Conservation (phyloP, 2,113 vertebrate species). For the Pedetes capensis region DNA sequence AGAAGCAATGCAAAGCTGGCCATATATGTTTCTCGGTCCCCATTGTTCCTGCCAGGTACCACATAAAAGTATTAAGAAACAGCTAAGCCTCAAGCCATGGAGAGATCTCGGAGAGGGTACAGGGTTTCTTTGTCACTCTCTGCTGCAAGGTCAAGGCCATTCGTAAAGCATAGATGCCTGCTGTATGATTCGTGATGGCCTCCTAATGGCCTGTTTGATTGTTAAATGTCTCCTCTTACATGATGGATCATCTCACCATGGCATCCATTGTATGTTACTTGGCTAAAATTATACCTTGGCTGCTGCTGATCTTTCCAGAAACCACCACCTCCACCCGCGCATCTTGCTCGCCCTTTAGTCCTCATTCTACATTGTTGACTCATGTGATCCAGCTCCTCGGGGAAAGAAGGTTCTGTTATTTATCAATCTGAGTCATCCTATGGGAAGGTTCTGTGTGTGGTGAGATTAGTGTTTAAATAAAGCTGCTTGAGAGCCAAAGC, state of each 20-base stretch:
- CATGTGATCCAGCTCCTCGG: neutral
- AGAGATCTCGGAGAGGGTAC: constrained; percentile 35
- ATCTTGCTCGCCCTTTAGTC: neutral
- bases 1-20: neutral
- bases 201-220: constrained; percentile 60
- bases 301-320: constrained; percentile 19
- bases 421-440: neutral
- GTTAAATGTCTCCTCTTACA: constrained; percentile 74
- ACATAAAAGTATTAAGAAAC: constrained; percentile 54
- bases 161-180: constrained; percentile 70
- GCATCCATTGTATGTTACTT: constrained; percentile 60
- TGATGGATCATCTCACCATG: constrained; percentile 23
- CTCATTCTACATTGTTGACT: neutral
- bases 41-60: constrained; percentile 19
- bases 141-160: constrained; percentile 65
- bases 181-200: constrained; percentile 35
- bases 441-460: neutral
- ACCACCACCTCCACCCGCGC: neutral
- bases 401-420: neutral
- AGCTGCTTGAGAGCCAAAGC: neutral
- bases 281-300: constrained; percentile 35
- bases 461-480: neutral
- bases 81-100: constrained; percentile 13
- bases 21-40: constrained; percentile 25
- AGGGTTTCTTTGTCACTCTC: constrained; percentile 55